These are phyloP conservation scores for Scopus umbretta DNA, from an alignment of 2,113 vertebrate genomes.

Conservation along the genomic window DNA sequence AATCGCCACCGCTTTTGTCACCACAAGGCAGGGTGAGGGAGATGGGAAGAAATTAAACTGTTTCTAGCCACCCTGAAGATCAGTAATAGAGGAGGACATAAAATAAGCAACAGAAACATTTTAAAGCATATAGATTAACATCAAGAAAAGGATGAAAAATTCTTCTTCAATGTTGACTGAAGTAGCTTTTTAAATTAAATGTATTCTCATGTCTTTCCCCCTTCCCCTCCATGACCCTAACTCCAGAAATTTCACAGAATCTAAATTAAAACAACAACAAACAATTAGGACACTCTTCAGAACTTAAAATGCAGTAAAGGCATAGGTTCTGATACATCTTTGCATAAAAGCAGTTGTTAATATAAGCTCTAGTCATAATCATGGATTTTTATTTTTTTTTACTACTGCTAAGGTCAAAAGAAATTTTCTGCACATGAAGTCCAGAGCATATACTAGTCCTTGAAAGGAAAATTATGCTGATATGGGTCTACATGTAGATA, in stretches of 20 bases:
- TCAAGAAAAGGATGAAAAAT: background rate
- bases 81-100: background rate
- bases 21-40: background rate
- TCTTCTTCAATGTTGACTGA: background rate
- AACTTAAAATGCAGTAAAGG: background rate
- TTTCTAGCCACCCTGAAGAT: background rate
- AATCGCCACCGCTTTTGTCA: background rate
- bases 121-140: background rate
- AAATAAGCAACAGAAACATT: background rate
- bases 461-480: background rate
- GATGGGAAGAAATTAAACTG: background rate
- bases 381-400: background rate
- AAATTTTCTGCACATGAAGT: background rate
- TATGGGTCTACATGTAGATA: rapidly evolving
- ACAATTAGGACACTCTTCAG: background rate
- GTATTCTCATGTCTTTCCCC: background rate
- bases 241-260: background rate
- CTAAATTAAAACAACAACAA: background rate
- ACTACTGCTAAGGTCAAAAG: background rate
- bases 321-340: background rate
- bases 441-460: background rate
- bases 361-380: background rate
- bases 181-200: background rate
- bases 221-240: background rate
- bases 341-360: background rate